phyloP scores from a whole-genome alignment of 2,888 invertebrate genomes.

The Aspidiotus rigidus region DNA sequence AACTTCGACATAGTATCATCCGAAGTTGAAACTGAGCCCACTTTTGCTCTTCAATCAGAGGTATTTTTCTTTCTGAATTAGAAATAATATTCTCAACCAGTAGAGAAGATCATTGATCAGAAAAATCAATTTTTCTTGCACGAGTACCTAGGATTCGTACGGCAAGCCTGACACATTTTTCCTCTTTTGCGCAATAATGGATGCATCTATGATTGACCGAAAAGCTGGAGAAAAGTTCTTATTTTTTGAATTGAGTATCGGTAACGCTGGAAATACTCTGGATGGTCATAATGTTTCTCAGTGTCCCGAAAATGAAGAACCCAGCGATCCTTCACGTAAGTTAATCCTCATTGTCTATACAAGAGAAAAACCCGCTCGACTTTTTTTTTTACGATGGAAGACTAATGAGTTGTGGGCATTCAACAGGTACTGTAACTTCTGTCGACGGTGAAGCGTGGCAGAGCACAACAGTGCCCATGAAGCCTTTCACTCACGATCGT shows the following conservation, averaged over 20 bases:
- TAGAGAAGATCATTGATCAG: background rate
- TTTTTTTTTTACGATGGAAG: too few relatives aligned
- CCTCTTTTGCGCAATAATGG: slow-evolving; percentile 67
- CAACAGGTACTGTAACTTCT: slow-evolving; percentile 20
- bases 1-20: slow-evolving; percentile 64
- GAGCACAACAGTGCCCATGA: slow-evolving; percentile 64
- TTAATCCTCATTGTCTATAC: background rate
- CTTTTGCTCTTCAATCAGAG: slow-evolving; percentile 60
- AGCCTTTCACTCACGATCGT: slow-evolving; percentile 66
- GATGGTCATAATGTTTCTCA: slow-evolving; percentile 67
- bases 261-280: slow-evolving; percentile 73
- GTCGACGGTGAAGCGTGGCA: slow-evolving; percentile 53
- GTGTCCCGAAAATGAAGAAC: slow-evolving; percentile 39
- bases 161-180: slow-evolving; percentile 78
- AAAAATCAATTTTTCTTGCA: slow-evolving; percentile 23
- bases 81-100: too few relatives aligned
- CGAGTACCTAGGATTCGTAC: slow-evolving; percentile 54
- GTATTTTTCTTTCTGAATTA: slow-evolving; percentile 40
- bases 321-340: slow-evolving; percentile 31
- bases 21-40: slow-evolving; percentile 65
- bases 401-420: background rate
- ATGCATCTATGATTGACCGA: slow-evolving; percentile 80
- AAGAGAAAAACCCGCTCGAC: too few relatives aligned
- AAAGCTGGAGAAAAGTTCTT: slow-evolving; percentile 68
- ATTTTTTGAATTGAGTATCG: slow-evolving; percentile 77